A percentile compares a stretch with the other conserved stretches of the same genome.
These are phyloP conservation scores for Chlamydotis undulata DNA, from an alignment of 2,113 vertebrate genomes.

Conservation along the genomic window DNA sequence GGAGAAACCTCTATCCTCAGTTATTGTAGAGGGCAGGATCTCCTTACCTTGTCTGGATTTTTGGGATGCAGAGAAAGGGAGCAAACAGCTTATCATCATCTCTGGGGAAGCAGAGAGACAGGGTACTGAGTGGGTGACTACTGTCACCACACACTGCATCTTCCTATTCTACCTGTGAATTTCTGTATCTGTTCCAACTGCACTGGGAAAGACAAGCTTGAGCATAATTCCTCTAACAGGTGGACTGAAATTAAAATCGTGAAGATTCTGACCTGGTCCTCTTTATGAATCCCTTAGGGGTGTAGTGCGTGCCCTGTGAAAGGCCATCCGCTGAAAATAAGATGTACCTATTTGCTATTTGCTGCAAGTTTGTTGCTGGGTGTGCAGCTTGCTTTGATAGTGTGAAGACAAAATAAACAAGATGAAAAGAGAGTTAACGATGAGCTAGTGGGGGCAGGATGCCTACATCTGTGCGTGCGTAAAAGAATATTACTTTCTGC, in stretches of 20 bases:
- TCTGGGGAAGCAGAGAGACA: not conserved
- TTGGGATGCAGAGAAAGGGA: not conserved
- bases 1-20: not conserved
- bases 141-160: not conserved
- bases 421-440: conserved; percentile 31
- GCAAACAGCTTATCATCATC: not conserved
- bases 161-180: not conserved
- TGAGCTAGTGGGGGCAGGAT: not conserved
- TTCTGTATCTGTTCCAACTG: not conserved
- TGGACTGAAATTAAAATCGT: not conserved
- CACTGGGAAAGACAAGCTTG: not conserved
- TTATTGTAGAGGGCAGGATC: not conserved
- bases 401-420: not conserved
- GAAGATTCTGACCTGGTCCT: not conserved
- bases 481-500: not conserved
- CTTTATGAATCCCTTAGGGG: not conserved
- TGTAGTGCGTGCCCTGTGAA: not conserved
- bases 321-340: not conserved
- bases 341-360: conserved; percentile 15
- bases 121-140: not conserved
- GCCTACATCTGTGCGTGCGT: not conserved
- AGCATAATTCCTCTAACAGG: not conserved
- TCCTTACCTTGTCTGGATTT: not conserved
- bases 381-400: not conserved
- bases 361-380: not conserved